Percentiles rank a stretch among this genome's conserved stretches.
These are phyloP conservation scores for Scyliorhinus canicula DNA, from an alignment of 2,797 vertebrate genomes.

Conservation along the genomic window DNA sequence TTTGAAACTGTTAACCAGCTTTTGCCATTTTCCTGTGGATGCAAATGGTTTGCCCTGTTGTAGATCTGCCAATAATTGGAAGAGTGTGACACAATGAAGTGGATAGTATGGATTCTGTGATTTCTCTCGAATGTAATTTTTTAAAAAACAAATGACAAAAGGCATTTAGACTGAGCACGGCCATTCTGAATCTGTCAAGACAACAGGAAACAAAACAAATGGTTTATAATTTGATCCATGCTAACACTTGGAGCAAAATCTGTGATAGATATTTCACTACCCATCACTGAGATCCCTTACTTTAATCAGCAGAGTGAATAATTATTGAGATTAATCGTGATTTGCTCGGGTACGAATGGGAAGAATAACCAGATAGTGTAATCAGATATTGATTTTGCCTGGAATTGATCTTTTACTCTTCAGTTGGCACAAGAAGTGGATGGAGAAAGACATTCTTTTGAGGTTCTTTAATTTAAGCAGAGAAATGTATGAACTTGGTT, in stretches of 20 bases:
- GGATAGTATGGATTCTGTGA: not conserved
- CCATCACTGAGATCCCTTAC: not conserved
- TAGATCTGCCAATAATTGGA: not conserved
- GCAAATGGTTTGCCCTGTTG: not conserved
- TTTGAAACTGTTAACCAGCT: not conserved
- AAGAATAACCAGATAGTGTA: not conserved
- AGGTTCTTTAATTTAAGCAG: not conserved
- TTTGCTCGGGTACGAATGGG: not conserved
- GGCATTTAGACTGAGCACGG: not conserved
- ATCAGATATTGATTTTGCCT: not conserved
- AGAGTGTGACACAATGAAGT: not conserved
- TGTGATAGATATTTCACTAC: not conserved
- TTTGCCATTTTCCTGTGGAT: not conserved
- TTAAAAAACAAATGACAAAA: not conserved
- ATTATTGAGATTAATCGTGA: not conserved
- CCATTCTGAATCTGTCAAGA: not conserved
- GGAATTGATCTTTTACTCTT: not conserved
- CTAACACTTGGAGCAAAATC: not conserved
- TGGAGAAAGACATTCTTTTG: not conserved
- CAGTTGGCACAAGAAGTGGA: not conserved
- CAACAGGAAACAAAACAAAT: not conserved
- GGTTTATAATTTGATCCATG: not conserved
- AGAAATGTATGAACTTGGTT: not conserved
- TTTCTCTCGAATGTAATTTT: not conserved
- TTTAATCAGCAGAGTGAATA: not conserved